Percentiles rank a stretch among this genome's conserved stretches.
phyloP scores from a whole-genome alignment of 2,113 vertebrate genomes.

The Albula goreensis region DNA sequence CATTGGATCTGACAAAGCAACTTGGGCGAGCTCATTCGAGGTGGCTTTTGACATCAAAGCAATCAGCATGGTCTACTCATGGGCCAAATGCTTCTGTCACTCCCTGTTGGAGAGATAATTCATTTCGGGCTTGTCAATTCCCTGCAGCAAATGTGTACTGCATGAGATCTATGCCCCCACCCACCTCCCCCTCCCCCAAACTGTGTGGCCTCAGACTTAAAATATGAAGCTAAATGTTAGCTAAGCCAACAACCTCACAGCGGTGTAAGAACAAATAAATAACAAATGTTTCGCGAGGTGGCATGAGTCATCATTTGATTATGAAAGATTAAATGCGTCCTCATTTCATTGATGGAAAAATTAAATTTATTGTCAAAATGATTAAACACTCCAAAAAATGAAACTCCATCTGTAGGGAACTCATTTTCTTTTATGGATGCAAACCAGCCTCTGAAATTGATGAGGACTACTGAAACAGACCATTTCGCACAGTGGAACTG shows the following conservation, averaged over 20 bases:
- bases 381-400: constrained; percentile 3
- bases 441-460: not conserved
- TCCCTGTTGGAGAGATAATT: constrained; percentile 34
- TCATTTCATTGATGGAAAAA: not conserved
- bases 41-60: constrained; percentile 66
- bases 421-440: constrained; percentile 21
- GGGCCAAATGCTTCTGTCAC: constrained; percentile 64
- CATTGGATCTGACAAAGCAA: constrained; percentile 62
- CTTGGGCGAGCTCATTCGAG: constrained; percentile 53
- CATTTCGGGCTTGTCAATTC: constrained; percentile 36
- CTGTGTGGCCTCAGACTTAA: not conserved
- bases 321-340: not conserved
- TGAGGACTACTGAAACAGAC: not conserved
- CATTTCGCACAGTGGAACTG: not conserved
- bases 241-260: constrained; percentile 10
- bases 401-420: not conserved
- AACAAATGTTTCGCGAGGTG: not conserved
- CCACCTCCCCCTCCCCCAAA: not conserved
- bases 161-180: not conserved
- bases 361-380: not conserved
- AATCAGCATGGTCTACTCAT: constrained; percentile 57
- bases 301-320: not conserved
- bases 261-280: not conserved
- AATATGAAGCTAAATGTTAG: constrained; percentile 19
- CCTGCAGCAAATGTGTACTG: not conserved